Evolutionary conservation across 2,797 vertebrate species (phyloP).

Genomic region (Menidia menidia): DNA sequence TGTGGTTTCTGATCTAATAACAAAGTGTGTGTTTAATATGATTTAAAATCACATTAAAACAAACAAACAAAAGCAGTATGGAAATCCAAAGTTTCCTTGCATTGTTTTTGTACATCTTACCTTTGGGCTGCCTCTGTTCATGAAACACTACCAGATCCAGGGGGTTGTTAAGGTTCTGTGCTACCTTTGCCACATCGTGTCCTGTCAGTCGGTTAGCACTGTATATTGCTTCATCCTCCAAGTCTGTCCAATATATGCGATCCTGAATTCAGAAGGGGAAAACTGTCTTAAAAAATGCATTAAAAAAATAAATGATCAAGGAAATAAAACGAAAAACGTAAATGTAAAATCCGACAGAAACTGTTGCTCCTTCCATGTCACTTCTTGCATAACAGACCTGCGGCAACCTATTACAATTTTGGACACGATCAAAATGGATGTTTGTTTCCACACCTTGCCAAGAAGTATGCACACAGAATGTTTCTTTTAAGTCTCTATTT

Average conservation of each 20-base stretch:
- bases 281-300: neutral
- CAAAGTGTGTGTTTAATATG: neutral
- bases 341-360: too few relatives aligned
- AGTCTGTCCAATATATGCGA: constrained; percentile 95
- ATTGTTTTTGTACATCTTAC: constrained; percentile 65
- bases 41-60: too few relatives aligned
- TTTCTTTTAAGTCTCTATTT: too few relatives aligned
- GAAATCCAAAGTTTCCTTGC: neutral
- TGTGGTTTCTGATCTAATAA: neutral
- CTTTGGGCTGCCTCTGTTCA: constrained; percentile 94
- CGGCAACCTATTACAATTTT: too few relatives aligned
- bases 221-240: constrained; percentile 96
- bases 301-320: too few relatives aligned
- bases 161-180: constrained; percentile 95
- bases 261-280: constrained; percentile 80
- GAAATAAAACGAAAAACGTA: too few relatives aligned
- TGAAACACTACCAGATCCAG: constrained; percentile 97
- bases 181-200: constrained; percentile 87
- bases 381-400: too few relatives aligned
- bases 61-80: too few relatives aligned
- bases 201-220: constrained; percentile 93
- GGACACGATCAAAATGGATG: too few relatives aligned
- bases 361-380: too few relatives aligned
- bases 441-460: too few relatives aligned
- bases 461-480: too few relatives aligned